A percentile compares a stretch with the other conserved stretches of the same genome.
These are phyloP conservation scores for Sinhomidia bicolor DNA, from an alignment of 2,888 invertebrate species.

Conservation along the genomic window DNA sequence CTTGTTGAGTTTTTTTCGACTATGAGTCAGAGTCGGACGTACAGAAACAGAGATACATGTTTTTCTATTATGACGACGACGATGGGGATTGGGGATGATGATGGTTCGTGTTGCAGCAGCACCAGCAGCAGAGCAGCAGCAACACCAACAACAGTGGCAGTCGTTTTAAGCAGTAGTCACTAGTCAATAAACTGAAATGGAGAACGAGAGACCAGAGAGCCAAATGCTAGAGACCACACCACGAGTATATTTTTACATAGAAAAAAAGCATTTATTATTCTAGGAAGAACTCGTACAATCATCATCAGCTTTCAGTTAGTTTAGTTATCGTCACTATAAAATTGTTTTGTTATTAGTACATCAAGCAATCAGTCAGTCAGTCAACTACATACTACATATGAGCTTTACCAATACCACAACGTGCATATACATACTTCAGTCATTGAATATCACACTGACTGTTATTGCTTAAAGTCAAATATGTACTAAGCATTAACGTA, in stretches of 20 bases:
- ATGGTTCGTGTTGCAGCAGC: not conserved
- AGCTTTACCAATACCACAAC: constrained; percentile 5
- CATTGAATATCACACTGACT: no score
- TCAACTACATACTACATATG: not conserved
- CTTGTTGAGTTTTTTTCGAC: constrained; percentile 33
- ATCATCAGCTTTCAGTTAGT: constrained; percentile 1
- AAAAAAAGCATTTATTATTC: constrained; percentile 22
- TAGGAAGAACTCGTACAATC: constrained; percentile 35
- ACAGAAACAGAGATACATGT: not conserved
- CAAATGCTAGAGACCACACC: constrained; percentile 10
- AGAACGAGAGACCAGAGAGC: not conserved
- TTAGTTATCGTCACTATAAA: constrained; percentile 20
- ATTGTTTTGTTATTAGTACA: no score
- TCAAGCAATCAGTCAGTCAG: constrained; percentile 3
- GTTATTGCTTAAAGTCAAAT: no score
- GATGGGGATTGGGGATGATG: not conserved
- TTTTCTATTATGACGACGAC: not conserved
- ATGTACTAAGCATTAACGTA: no score
- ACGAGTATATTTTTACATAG: constrained; percentile 34
- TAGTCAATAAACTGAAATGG: constrained; percentile 30
- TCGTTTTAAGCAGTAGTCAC: not conserved
- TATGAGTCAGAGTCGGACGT: constrained; percentile 16
- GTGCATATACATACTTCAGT: not conserved
- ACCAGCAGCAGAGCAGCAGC: no score
- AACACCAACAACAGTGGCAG: no score